These are phyloP conservation scores for Cistogaster globosa DNA, from an alignment of 2,888 invertebrate species.

Conservation along the genomic window DNA sequence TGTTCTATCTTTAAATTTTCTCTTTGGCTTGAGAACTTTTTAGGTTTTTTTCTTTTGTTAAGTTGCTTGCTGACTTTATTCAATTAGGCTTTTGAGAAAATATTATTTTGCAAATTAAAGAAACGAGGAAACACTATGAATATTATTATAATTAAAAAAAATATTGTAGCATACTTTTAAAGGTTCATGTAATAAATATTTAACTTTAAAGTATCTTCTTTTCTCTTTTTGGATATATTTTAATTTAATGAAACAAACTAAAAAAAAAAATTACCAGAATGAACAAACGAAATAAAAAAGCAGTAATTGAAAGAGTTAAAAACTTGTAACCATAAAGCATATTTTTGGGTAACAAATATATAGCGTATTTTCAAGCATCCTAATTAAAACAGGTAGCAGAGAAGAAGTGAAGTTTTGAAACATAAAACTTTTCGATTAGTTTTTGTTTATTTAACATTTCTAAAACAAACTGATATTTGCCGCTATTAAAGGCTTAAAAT, in stretches of 20 bases:
- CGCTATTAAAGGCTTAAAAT: too few species aligned
- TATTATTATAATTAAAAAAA: conserved; percentile 63
- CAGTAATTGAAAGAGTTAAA: conserved; percentile 34
- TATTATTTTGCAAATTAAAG: conserved; percentile 22
- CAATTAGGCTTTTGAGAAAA: conserved; percentile 77
- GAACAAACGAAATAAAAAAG: conserved; percentile 4
- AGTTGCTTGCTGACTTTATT: conserved; percentile 74
- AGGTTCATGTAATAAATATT: conserved; percentile 66
- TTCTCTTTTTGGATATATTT: conserved; percentile 5
- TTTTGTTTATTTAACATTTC: too few species aligned
- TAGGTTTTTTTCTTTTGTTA: conserved; percentile 25
- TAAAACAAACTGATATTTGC: too few species aligned
- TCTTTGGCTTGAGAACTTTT: conserved; percentile 51
- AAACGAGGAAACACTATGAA: conserved; percentile 48
- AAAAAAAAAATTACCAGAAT: background rate
- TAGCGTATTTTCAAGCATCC: background rate
- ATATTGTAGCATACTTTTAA: conserved; percentile 56
- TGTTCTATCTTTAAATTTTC: background rate
- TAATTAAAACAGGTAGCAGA: background rate
- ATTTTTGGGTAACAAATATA: conserved; percentile 50
- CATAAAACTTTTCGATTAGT: background rate
- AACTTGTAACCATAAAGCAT: conserved; percentile 38
- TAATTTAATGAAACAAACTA: conserved; percentile 4
- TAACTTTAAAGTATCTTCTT: conserved; percentile 48
- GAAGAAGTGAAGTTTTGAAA: background rate